A percentile compares a stretch with the other conserved stretches of the same genome.
phyloP scores from a whole-genome alignment of 2,113 vertebrate genomes.

The Eptesicus fuscus region DNA sequence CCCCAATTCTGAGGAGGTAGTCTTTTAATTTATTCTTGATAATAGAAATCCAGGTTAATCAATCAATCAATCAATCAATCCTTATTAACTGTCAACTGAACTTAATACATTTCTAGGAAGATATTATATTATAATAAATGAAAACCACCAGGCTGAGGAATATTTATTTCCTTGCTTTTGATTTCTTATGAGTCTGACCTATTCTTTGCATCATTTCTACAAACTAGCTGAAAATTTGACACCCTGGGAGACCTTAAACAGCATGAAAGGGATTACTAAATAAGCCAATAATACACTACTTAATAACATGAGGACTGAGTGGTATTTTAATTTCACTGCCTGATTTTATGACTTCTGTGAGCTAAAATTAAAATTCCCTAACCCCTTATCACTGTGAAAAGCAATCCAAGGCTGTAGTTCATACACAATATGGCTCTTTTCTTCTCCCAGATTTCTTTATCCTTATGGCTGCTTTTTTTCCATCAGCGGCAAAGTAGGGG shows the following conservation, averaged over 20 bases:
- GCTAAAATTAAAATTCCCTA: constrained; percentile 63
- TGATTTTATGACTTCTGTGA: constrained; percentile 65
- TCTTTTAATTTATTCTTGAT: constrained; percentile 34
- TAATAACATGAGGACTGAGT: constrained; percentile 42
- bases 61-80: constrained; percentile 34
- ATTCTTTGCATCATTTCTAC: constrained; percentile 52
- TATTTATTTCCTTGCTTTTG: constrained; percentile 38
- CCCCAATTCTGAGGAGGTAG: not conserved
- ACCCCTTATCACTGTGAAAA: constrained; percentile 27
- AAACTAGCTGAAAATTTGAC: constrained; percentile 46
- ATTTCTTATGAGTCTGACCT: constrained; percentile 32
- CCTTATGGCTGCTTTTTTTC: constrained; percentile 39
- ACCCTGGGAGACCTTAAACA: not conserved
- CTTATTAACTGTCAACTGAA: constrained; percentile 57
- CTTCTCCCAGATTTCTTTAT: constrained; percentile 32
- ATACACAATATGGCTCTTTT: constrained; percentile 51
- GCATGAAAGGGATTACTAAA: constrained; percentile 45
- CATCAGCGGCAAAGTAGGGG: not conserved
- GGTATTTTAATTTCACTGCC: constrained; percentile 47
- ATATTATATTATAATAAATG: constrained; percentile 38
- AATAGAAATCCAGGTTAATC: constrained; percentile 19
- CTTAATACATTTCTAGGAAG: constrained; percentile 35
- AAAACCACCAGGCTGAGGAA: constrained; percentile 7
- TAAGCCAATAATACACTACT: constrained; percentile 44
- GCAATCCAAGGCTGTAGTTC: constrained; percentile 7